Conservation (phyloP, 2,113 vertebrate species). For the Hystrix cristata region DNA sequence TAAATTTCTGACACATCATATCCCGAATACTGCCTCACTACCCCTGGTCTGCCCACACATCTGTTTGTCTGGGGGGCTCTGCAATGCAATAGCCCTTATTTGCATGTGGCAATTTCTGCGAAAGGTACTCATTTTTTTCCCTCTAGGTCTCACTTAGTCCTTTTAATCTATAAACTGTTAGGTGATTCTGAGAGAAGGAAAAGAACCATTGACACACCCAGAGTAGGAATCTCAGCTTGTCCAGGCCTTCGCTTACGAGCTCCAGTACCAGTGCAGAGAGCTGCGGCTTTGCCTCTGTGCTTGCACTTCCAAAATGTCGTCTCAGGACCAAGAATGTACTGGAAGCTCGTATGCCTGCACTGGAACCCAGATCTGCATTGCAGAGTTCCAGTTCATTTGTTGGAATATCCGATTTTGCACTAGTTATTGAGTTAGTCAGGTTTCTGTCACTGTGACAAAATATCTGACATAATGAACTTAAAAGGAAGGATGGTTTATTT, state of each 20-base stretch:
- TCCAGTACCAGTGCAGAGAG: neutral
- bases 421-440: neutral
- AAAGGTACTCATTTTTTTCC: neutral
- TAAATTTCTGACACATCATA: neutral
- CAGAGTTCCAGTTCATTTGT: neutral
- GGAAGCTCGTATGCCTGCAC: neutral
- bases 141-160: neutral
- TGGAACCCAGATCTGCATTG: neutral
- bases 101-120: neutral
- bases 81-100: neutral
- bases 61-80: neutral
- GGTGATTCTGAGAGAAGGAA: neutral
- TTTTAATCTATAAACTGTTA: neutral
- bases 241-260: neutral
- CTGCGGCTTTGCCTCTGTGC: neutral
- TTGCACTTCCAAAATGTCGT: neutral
- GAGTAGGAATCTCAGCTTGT: neutral
- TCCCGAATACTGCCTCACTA: neutral
- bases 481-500: neutral
- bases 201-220: neutral
- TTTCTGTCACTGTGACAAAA: neutral
- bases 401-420: conserved; percentile 41
- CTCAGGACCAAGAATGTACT: neutral
- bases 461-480: neutral
- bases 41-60: neutral